phyloP scores from a whole-genome alignment of 2,797 vertebrate genomes.

The Coregonus sp. region DNA sequence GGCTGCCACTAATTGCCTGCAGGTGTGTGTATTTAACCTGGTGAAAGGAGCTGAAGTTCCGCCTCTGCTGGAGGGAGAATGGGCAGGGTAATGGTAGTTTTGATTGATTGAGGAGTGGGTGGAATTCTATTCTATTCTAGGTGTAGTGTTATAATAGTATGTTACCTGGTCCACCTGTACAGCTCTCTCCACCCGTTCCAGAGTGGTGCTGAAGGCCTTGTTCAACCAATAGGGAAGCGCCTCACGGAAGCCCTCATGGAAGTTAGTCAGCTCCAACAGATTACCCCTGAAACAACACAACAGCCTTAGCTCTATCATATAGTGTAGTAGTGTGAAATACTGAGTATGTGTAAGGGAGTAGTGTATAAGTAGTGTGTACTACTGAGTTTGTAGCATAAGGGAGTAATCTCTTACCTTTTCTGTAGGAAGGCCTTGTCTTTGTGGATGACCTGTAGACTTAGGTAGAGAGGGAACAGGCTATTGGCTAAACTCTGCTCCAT shows the following conservation, averaged over 20 bases:
- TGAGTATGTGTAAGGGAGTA: background rate
- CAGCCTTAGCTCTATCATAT: too few species aligned
- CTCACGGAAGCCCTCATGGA: slow-evolving; percentile 89
- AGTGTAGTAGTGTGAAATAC: background rate
- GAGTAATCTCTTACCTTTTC: slow-evolving; percentile 71
- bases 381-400: background rate
- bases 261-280: slow-evolving; percentile 79
- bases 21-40: too few species aligned
- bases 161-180: slow-evolving; percentile 91
- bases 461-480: slow-evolving; percentile 87
- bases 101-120: too few species aligned
- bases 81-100: background rate
- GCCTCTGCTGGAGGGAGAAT: background rate
- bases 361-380: background rate
- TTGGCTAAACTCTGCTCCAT: slow-evolving; percentile 85
- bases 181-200: slow-evolving; percentile 88
- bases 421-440: slow-evolving; percentile 81
- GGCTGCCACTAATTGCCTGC: too few species aligned
- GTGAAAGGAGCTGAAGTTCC: too few species aligned
- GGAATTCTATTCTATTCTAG: background rate
- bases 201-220: slow-evolving; percentile 85
- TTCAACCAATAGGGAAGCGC: slow-evolving; percentile 92
- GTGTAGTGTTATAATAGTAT: background rate
- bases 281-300: slow-evolving; percentile 68
- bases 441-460: slow-evolving; percentile 85